A percentile compares a stretch with the other conserved stretches of the same genome.
These are phyloP conservation scores for Ramphastos sulfuratus DNA, from an alignment of 2,113 vertebrate species.

Conservation along the genomic window DNA sequence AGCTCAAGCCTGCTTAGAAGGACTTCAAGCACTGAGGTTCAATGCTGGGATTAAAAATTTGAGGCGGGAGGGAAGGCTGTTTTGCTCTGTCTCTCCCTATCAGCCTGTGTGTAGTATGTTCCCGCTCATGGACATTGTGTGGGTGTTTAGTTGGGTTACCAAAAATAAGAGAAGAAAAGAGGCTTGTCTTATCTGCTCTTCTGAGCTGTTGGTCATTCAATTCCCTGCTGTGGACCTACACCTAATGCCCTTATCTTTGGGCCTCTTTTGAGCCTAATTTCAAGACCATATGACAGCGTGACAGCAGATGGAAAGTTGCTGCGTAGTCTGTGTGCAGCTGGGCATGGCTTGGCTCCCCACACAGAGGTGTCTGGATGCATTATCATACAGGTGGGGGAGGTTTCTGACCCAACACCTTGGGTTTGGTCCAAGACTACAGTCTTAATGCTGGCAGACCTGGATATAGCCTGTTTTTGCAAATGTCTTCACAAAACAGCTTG, in stretches of 20 bases:
- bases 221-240: not conserved
- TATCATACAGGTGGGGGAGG: not conserved
- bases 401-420: not conserved
- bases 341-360: fast-evolving
- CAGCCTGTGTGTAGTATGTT: not conserved
- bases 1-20: not conserved
- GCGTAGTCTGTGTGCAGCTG: not conserved
- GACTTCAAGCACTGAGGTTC: not conserved
- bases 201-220: not conserved
- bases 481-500: not conserved
- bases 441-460: not conserved
- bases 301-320: not conserved
- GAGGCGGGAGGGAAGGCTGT: not conserved
- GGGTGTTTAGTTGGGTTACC: not conserved
- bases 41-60: not conserved
- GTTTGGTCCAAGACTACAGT: not conserved
- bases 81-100: not conserved
- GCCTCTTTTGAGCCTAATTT: not conserved
- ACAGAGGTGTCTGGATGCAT: fast-evolving
- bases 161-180: not conserved
- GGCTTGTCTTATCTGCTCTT: not conserved
- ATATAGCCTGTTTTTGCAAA: not conserved
- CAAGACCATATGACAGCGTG: not conserved
- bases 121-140: not conserved
- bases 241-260: fast-evolving